Evolutionary conservation across 2,113 vertebrate genomes (phyloP).

Genomic region (Leptobrachium leishanense): DNA sequence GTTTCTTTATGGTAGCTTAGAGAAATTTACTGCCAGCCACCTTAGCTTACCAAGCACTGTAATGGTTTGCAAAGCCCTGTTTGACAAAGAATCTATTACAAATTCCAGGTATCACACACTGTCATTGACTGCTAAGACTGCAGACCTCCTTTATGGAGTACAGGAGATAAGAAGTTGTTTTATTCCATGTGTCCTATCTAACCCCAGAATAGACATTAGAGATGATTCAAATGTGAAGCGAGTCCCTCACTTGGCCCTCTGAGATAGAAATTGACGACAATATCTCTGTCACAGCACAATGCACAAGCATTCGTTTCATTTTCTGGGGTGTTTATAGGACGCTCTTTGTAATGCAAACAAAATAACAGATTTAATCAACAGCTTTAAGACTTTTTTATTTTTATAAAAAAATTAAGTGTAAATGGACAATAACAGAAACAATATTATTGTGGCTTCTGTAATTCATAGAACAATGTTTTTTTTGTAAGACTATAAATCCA

Average conservation of each 20-base stretch:
- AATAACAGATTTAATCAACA: conserved; percentile 22
- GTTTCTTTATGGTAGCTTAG: not conserved
- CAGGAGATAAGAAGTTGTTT: conserved; percentile 11
- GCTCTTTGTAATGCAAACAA: conserved; percentile 33
- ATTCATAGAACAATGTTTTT: too few species aligned
- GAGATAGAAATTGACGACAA: conserved; percentile 43
- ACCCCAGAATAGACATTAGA: conserved; percentile 33
- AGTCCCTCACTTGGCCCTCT: conserved; percentile 38
- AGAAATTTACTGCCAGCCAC: not conserved
- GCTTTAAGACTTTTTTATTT: not conserved
- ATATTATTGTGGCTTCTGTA: too few species aligned
- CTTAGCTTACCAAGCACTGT: not conserved
- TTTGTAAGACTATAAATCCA: too few species aligned
- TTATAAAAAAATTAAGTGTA: conserved; percentile 1
- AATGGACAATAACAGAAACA: not conserved
- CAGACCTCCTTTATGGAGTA: conserved; percentile 8
- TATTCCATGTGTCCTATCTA: conserved; percentile 29
- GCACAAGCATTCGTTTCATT: conserved; percentile 37
- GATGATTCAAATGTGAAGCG: conserved; percentile 41
- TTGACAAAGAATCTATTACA: conserved; percentile 9
- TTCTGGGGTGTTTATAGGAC: conserved; percentile 22
- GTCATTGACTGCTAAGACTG: conserved; percentile 15
- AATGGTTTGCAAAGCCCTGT: conserved; percentile 1
- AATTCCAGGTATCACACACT: conserved; percentile 11
- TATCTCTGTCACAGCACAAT: conserved; percentile 47